These are phyloP conservation scores for Ceyx margarethae DNA, from an alignment of 2,113 vertebrate genomes.

Conservation along the genomic window DNA sequence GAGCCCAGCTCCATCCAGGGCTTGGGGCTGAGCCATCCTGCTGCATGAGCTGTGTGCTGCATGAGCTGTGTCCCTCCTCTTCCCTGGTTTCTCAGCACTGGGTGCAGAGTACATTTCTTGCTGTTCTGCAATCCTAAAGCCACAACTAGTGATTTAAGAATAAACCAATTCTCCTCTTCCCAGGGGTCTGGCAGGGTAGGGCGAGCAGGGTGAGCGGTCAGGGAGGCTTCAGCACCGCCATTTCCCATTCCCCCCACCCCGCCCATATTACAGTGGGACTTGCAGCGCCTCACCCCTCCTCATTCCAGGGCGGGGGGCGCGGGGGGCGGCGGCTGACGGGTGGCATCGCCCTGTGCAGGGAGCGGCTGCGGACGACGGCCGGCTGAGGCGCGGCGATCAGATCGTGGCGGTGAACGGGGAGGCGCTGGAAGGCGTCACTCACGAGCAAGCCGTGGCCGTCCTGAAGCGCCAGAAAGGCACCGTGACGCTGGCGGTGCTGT, in stretches of 20 bases:
- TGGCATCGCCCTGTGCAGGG: slow-evolving; percentile 74
- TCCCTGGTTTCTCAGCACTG: neutral
- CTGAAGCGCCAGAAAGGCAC: slow-evolving; percentile 87
- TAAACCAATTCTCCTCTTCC: neutral
- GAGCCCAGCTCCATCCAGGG: neutral
- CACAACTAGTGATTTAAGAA: neutral
- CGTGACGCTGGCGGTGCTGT: slow-evolving; percentile 83
- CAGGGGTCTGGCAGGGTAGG: rapidly evolving
- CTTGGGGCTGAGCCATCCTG: neutral
- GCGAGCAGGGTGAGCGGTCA: rapidly evolving
- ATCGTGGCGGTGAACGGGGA: slow-evolving; percentile 89
- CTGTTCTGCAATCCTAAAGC: neutral
- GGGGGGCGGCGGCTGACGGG: neutral
- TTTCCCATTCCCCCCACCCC: neutral
- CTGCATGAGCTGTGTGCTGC: neutral
- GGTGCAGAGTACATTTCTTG: rapidly evolving
- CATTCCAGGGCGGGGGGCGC: neutral
- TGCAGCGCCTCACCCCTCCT: neutral
- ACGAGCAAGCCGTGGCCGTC: slow-evolving; percentile 90
- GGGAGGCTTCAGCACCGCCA: neutral
- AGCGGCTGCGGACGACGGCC: slow-evolving; percentile 87
- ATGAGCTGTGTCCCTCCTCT: rapidly evolving
- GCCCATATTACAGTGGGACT: rapidly evolving
- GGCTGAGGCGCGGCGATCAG: slow-evolving; percentile 90
- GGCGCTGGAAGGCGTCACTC: slow-evolving; percentile 86